Conservation (phyloP, 1,140 invertebrate genomes). For the Schlechtendalia chinensis region DNA sequence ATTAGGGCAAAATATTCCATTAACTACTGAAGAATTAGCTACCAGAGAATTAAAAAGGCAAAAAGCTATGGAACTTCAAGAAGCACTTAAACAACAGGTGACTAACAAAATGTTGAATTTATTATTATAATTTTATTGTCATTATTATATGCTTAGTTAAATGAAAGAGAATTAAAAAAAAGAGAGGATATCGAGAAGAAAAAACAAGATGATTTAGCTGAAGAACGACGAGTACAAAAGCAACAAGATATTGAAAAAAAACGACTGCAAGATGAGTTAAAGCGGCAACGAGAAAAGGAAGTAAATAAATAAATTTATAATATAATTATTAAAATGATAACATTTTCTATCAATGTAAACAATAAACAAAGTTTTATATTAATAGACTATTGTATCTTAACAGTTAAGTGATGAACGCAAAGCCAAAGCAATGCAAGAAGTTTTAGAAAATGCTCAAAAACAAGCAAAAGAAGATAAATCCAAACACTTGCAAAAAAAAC, state of each 20-base stretch:
- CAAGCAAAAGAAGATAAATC: conserved; percentile 61
- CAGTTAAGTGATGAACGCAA: conserved; percentile 62
- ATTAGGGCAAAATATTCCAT: conserved; percentile 70
- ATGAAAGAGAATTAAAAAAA: conserved; percentile 66
- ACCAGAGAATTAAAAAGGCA: conserved; percentile 68
- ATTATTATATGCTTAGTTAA: conserved; percentile 57
- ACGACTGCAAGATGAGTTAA: conserved; percentile 59
- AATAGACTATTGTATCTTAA: neutral
- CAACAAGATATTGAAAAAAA: conserved; percentile 66
- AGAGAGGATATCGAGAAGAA: conserved; percentile 64
- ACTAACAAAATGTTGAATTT: neutral
- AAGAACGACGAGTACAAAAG: conserved; percentile 66
- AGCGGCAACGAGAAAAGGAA: conserved; percentile 57
- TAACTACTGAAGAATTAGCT: conserved; percentile 66
- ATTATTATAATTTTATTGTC: neutral
- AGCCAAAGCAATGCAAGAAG: conserved; percentile 63
- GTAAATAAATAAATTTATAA: conserved; percentile 52
- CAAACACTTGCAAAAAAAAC: conserved; percentile 51
- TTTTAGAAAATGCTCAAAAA: conserved; percentile 64
- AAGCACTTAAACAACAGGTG: conserved; percentile 68
- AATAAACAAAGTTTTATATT: neutral
- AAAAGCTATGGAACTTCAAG: conserved; percentile 70
- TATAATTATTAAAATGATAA: neutral
- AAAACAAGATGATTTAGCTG: conserved; percentile 63
- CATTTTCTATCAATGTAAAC: neutral